A percentile compares a stretch with the other conserved stretches of the same genome.
Conservation (phyloP, 2,888 invertebrate genomes). For the Crossocerus cetratus region DNA sequence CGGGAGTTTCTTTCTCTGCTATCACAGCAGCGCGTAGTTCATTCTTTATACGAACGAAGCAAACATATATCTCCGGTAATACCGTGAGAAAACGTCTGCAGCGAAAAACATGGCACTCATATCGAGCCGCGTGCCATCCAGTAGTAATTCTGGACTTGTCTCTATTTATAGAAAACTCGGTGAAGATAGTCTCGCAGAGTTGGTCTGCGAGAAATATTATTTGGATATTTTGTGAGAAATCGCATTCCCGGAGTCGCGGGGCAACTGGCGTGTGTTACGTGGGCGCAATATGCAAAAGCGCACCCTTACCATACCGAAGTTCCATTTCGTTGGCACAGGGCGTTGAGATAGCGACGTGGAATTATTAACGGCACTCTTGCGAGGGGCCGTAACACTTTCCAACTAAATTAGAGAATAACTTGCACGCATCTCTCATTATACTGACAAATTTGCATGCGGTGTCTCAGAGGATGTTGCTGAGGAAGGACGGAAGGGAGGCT, state of each 20-base stretch:
- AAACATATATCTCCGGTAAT: no score
- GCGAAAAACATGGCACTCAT: no score
- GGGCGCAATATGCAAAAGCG: slow-evolving; percentile 42
- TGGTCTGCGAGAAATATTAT: background rate
- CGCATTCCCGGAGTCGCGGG: slow-evolving; percentile 15
- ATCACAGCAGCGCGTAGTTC: no score
- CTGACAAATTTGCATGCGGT: slow-evolving; percentile 50
- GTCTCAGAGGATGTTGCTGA: slow-evolving; percentile 3
- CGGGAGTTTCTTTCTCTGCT: no score
- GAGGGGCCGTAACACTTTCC: slow-evolving; percentile 50
- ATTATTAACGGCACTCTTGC: slow-evolving; percentile 57
- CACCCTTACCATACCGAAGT: slow-evolving; percentile 38
- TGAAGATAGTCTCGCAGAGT: no score
- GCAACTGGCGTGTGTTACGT: slow-evolving; percentile 23
- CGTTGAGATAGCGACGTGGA: slow-evolving; percentile 51
- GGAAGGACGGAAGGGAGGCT: background rate
- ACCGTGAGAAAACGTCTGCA: no score
- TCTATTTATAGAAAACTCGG: background rate
- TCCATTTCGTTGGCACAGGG: slow-evolving; percentile 39
- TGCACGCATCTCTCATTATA: slow-evolving; percentile 52
- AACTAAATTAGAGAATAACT: slow-evolving; percentile 60
- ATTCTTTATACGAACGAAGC: no score
- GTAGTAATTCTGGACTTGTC: background rate
- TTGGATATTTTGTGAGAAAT: slow-evolving; percentile 29
- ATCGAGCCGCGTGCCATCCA: no score